Percentiles rank a stretch among this genome's conserved stretches.
These are phyloP conservation scores for Lomographa bimaculata DNA, from an alignment of 2,888 invertebrate genomes.

Conservation along the genomic window DNA sequence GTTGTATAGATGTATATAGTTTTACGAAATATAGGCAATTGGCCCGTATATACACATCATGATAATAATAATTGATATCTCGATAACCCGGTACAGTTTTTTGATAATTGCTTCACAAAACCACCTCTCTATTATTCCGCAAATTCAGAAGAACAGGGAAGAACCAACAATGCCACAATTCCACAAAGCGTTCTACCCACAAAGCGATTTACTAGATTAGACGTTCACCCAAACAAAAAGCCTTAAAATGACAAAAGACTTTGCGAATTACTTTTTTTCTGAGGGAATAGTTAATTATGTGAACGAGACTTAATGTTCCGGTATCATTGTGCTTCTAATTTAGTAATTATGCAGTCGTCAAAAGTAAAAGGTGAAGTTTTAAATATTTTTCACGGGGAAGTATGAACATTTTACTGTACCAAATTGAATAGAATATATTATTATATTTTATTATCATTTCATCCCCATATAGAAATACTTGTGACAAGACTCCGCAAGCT, in stretches of 20 bases:
- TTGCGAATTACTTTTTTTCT: conserved; percentile 22
- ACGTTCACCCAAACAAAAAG: conserved; percentile 28
- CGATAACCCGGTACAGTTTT: too few species aligned
- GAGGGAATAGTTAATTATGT: conserved; percentile 22
- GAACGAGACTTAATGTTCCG: conserved; percentile 11
- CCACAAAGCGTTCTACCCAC: conserved; percentile 11
- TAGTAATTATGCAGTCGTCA: conserved; percentile 24
- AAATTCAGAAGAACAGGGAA: conserved; percentile 10
- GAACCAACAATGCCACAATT: conserved; percentile 11
- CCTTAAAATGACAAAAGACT: conserved; percentile 31
- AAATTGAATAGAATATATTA: too few species aligned
- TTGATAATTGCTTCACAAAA: neutral
- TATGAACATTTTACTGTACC: too few species aligned
- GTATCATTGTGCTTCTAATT: conserved; percentile 25
- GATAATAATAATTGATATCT: too few species aligned
- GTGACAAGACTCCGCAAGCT: too few species aligned
- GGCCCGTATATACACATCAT: too few species aligned
- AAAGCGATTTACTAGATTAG: conserved; percentile 26
- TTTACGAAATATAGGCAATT: too few species aligned
- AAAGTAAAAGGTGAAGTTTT: too few species aligned
- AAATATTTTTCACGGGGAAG: too few species aligned
- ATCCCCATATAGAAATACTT: too few species aligned
- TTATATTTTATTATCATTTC: too few species aligned
- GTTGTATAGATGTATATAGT: too few species aligned
- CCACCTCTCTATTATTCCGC: conserved; percentile 2